These are phyloP conservation scores for Scaptomyza cyrtandrae DNA, from an alignment of 2,888 invertebrate genomes.

Conservation along the genomic window DNA sequence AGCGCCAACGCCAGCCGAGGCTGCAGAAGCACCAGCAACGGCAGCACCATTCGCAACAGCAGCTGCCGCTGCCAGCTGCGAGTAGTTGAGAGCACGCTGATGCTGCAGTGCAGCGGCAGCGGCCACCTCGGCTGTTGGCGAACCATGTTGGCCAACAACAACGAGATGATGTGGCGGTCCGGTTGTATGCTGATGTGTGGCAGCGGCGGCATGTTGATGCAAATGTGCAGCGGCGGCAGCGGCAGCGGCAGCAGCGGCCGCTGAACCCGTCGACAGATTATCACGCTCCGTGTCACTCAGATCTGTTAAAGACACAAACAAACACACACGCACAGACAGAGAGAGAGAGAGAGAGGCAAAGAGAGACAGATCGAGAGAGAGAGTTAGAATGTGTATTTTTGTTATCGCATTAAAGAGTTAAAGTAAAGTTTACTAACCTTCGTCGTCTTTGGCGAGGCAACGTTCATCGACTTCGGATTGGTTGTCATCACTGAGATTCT, in stretches of 20 bases:
- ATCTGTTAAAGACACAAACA: conserved; percentile 62
- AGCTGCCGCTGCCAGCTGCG: conserved; percentile 89
- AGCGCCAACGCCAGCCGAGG: conserved; percentile 73
- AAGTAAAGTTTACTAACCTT: conserved; percentile 82
- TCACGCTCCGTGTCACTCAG: conserved; percentile 84
- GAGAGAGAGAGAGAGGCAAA: conserved; percentile 3
- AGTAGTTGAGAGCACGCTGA: conserved; percentile 92
- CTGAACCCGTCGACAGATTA: conserved; percentile 82
- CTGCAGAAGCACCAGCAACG: conserved; percentile 77
- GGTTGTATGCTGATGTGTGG: conserved; percentile 54
- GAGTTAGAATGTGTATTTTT: conserved; percentile 12
- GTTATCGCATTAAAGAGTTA: conserved; percentile 23
- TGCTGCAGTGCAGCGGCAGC: conserved; percentile 85
- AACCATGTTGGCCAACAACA: conserved; percentile 63
- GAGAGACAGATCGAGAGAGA: conserved; percentile 8
- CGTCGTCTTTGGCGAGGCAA: conserved; percentile 85
- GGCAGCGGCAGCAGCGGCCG: conserved; percentile 70
- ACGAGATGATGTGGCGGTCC: conserved; percentile 73
- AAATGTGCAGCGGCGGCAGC: conserved; percentile 74
- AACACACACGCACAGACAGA: conserved; percentile 22
- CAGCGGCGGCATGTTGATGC: conserved; percentile 72
- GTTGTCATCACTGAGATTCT: conserved; percentile 93
- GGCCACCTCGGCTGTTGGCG: conserved; percentile 70
- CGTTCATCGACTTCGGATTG: conserved; percentile 93
- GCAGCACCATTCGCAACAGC: conserved; percentile 85